Percentiles rank a stretch among this genome's conserved stretches.
Conservation (phyloP, 1,140 invertebrate species). For the Gonatopus flavifemur region DNA sequence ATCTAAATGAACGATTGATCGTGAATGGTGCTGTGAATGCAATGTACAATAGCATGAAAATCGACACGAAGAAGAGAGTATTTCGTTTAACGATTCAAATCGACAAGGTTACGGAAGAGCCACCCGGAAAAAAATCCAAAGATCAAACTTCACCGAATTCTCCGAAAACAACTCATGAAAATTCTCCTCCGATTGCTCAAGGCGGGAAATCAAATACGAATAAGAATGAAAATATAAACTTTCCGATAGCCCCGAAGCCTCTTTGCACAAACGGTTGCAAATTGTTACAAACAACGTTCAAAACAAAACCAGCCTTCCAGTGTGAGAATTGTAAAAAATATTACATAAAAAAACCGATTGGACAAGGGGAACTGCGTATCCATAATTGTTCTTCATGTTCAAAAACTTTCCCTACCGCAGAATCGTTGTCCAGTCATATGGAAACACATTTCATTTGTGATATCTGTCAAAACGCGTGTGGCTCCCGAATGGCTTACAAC, state of each 20-base stretch:
- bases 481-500: slow-evolving; percentile 30
- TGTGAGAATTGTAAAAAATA: slow-evolving; percentile 26
- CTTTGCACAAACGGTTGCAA: slow-evolving; percentile 24
- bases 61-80: slow-evolving; percentile 9
- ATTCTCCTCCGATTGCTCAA: not conserved
- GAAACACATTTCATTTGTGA: slow-evolving; percentile 41
- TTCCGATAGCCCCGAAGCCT: not conserved
- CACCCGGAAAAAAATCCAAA: slow-evolving; percentile 24
- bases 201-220: not conserved
- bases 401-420: slow-evolving; percentile 18
- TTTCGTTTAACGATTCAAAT: slow-evolving; percentile 48
- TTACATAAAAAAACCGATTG: slow-evolving; percentile 11
- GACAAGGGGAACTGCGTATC: not conserved
- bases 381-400: slow-evolving; percentile 27
- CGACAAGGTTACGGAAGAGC: too few relatives aligned
- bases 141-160: slow-evolving; percentile 12
- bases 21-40: too few relatives aligned
- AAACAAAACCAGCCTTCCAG: slow-evolving; percentile 19
- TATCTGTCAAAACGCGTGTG: slow-evolving; percentile 38
- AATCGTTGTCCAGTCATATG: slow-evolving; percentile 30
- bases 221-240: not conserved
- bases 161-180: slow-evolving; percentile 4
- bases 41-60: too few relatives aligned
- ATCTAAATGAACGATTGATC: too few relatives aligned
- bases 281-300: slow-evolving; percentile 20